Evolutionary conservation across 2,888 invertebrate species (phyloP).

Genomic region (Plusia festucae): DNA sequence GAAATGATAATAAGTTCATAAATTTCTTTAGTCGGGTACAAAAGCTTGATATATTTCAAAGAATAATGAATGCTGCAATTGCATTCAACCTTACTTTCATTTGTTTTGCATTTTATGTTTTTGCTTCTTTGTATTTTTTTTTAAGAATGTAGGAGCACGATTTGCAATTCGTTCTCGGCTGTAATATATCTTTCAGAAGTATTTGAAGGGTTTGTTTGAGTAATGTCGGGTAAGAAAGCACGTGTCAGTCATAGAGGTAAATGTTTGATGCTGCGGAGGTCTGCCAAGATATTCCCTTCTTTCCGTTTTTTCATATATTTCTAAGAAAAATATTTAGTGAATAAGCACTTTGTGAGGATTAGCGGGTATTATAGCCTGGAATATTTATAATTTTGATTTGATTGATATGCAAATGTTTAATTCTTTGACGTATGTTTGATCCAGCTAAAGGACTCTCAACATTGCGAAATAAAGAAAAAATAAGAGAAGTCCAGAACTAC

Average conservation of each 20-base stretch:
- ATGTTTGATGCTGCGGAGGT: conserved; percentile 39
- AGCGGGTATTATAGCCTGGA: background rate
- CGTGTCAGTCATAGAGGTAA: conserved; percentile 39
- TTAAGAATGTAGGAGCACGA: background rate
- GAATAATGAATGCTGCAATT: conserved; percentile 14
- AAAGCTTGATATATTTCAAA: conserved; percentile 15
- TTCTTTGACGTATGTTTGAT: too few species aligned
- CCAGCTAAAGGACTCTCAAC: too few species aligned
- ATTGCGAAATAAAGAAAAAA: background rate
- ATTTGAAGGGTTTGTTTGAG: conserved; percentile 27
- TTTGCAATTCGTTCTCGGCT: background rate
- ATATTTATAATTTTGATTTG: too few species aligned
- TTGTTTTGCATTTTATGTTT: conserved; percentile 25
- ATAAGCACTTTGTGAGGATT: conserved; percentile 16
- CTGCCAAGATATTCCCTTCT: conserved; percentile 2
- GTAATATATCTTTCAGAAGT: conserved; percentile 23
- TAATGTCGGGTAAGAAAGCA: conserved; percentile 28
- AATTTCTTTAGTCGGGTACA: conserved; percentile 5
- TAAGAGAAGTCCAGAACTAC: background rate
- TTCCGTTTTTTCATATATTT: conserved; percentile 3
- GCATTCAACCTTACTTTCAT: conserved; percentile 6
- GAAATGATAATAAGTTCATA: conserved; percentile 7
- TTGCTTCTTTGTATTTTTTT: conserved; percentile 11
- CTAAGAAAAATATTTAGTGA: conserved; percentile 20
- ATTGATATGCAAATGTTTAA: too few species aligned